Evolutionary conservation across 2,113 vertebrate species (phyloP).

Genomic region (Cinclus mexicanus): DNA sequence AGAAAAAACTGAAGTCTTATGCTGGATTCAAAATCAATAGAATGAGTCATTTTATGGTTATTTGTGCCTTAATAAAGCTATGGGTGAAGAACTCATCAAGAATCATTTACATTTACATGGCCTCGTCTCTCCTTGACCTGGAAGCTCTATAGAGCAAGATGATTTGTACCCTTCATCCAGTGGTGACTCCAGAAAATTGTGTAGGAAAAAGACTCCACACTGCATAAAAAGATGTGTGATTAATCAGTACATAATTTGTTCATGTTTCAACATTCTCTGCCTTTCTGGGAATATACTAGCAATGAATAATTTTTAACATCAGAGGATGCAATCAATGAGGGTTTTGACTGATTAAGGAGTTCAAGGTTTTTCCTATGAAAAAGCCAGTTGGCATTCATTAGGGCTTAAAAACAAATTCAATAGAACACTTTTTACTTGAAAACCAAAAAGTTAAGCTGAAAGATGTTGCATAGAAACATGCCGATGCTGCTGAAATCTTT

Average conservation of each 20-base stretch:
- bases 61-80: slow-evolving; percentile 24
- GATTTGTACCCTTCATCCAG: not conserved
- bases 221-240: not conserved
- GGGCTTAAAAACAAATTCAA: not conserved
- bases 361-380: slow-evolving; percentile 35
- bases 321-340: slow-evolving; percentile 34
- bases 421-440: not conserved
- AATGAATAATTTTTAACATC: slow-evolving; percentile 46
- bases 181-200: not conserved
- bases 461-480: not conserved
- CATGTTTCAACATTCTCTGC: not conserved
- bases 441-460: not conserved
- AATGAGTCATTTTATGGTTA: slow-evolving; percentile 2
- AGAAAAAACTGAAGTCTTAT: not conserved
- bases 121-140: slow-evolving; percentile 33
- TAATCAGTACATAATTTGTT: slow-evolving; percentile 17
- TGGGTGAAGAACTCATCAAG: slow-evolving; percentile 12
- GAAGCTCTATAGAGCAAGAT: not conserved
- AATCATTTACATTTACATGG: slow-evolving; percentile 15
- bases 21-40: not conserved
- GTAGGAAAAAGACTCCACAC: not conserved
- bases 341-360: slow-evolving; percentile 57
- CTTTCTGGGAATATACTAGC: slow-evolving; percentile 9
- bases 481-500: not conserved
- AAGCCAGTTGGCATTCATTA: slow-evolving; percentile 31